Evolutionary conservation across 2,888 invertebrate genomes (phyloP), one percentile per base, ranked within the genome.

Genomic region (Chloroclysta siterata): DNA sequence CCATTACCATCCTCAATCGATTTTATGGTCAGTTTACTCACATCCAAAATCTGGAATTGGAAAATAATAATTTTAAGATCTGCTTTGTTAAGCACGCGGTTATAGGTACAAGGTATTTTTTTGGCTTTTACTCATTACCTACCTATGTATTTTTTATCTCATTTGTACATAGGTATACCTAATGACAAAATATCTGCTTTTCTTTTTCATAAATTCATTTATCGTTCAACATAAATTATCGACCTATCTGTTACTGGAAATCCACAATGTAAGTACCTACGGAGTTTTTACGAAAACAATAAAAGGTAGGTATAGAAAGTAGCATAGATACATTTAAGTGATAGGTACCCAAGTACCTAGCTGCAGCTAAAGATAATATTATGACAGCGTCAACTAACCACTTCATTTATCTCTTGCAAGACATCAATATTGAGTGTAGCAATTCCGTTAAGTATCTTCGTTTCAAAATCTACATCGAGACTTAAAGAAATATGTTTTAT

Each of bases 391-490:
- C 44, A 63, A 76, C 89, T 80, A 76, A 88, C 87, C 82, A 93
- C 71, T 77, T 89, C 81, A 62, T 79, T 70, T 41, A 78, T 74
- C 79, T 94, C 93, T 85, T 96, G 95, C 85, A 97, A 84, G 72
- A 94, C 89, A 63, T 95, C 91, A 58, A 97, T 93, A 65, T 93
- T 93, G 51, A 97, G 92, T 39, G 93, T 87, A 0, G 95, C 97
- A 71, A 86, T 88, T n/a, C 98, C 98, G 68, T 84, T 84, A 13
- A 98, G 84, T 11, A 95, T 90, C 74, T 95, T 95, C 41, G 91
- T 93, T 6, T 93, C 87, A 86, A 98, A 98, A 84, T 97, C 94
- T 5, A 96, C 95, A 76, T 94, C 93, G 78, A 97, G 93, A 58
- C 93, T 87, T 41, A 98, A 79, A 56, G 94, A 93, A 57, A 96